Percentiles rank a stretch among this genome's conserved stretches.
Evolutionary conservation across 53 echinoderm and acorn worm species (phyloP).

Genomic region (Hippasteria phrygiana): DNA sequence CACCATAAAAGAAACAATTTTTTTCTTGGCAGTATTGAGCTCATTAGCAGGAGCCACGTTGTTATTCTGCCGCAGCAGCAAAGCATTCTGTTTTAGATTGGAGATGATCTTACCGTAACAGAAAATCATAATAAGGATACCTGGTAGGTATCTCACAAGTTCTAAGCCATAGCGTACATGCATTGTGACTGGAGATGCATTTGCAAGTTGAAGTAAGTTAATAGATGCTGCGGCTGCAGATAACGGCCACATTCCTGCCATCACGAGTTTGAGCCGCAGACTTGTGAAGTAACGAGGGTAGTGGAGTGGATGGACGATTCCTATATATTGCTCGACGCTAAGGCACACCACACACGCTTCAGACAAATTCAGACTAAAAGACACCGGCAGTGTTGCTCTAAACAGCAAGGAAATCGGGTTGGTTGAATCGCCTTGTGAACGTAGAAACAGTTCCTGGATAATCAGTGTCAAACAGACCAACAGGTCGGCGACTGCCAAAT

Average conservation of each 20-base stretch:
- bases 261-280: conserved; percentile 59
- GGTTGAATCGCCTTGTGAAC: conserved; percentile 58
- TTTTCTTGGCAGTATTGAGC: neutral
- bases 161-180: neutral
- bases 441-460: conserved; percentile 46
- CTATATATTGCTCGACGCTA: conserved; percentile 76
- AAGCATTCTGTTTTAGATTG: neutral
- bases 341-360: conserved; percentile 75
- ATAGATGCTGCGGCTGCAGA: neutral
- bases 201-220: neutral
- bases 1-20: neutral
- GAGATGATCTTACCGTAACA: neutral
- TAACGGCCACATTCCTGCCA: conserved; percentile 63
- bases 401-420: conserved; percentile 72
- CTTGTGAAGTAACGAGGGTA: conserved; percentile 71
- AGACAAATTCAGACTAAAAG: conserved; percentile 71
- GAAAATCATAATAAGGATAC: neutral
- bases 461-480: conserved; percentile 71
- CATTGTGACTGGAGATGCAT: too few species aligned
- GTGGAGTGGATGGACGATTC: conserved; percentile 80
- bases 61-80: neutral
- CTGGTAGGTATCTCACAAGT: neutral
- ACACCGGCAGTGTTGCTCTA: conserved; percentile 64
- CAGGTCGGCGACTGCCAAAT: conserved; percentile 79
- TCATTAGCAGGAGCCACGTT: neutral